A percentile compares a stretch with the other conserved stretches of the same genome.
These are phyloP conservation scores for Xanthorhoe designata DNA, from an alignment of 2,888 invertebrate species.

Conservation along the genomic window DNA sequence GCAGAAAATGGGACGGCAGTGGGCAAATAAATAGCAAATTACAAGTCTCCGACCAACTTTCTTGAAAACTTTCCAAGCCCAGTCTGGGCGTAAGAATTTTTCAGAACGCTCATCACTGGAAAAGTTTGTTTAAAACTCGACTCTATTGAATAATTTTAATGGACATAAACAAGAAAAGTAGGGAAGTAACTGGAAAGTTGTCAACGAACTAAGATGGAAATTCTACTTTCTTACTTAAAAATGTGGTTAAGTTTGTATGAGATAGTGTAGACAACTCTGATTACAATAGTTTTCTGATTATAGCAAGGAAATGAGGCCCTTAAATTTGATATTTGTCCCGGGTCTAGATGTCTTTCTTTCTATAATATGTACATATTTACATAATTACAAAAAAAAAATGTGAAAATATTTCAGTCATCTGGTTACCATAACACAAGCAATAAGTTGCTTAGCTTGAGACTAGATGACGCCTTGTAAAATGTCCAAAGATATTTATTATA, in stretches of 20 bases:
- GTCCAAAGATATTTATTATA: too few species aligned
- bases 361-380: too few species aligned
- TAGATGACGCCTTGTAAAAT: too few species aligned
- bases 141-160: background rate
- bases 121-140: background rate
- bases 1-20: background rate
- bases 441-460: too few species aligned
- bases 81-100: slow-evolving; percentile 9
- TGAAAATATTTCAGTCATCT: too few species aligned
- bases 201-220: background rate
- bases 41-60: background rate
- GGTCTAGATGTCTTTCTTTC: too few species aligned
- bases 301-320: too few species aligned
- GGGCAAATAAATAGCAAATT: slow-evolving; percentile 3
- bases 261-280: background rate
- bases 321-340: too few species aligned
- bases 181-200: background rate
- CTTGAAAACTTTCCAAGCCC: slow-evolving; percentile 10
- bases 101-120: background rate
- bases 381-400: too few species aligned
- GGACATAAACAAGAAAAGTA: slow-evolving; percentile 5
- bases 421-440: too few species aligned
- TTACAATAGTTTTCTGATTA: too few species aligned
- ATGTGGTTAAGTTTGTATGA: background rate
- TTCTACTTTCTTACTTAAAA: background rate